Evolutionary conservation across 2,888 invertebrate species (phyloP).

Genomic region (Catocala nupta): DNA sequence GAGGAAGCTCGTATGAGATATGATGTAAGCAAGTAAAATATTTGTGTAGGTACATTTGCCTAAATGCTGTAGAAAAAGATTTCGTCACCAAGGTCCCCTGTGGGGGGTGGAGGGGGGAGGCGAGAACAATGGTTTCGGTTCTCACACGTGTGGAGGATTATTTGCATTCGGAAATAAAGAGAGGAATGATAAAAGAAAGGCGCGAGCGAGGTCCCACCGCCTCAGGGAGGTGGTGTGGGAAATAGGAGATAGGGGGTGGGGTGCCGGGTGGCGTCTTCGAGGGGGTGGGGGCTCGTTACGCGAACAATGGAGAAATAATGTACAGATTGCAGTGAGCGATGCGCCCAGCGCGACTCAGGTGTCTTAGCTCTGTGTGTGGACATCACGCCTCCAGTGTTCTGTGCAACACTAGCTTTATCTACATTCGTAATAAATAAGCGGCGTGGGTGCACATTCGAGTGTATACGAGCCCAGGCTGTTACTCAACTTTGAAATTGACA

Average conservation of each 20-base stretch:
- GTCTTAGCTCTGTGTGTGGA: constrained; percentile 79
- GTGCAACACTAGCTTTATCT: constrained; percentile 37
- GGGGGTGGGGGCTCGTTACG: constrained; percentile 85
- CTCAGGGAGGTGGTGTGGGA: constrained; percentile 86
- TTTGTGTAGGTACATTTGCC: constrained; percentile 77
- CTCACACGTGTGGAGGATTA: constrained; percentile 88
- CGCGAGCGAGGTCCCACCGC: constrained; percentile 86
- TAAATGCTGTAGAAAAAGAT: constrained; percentile 85
- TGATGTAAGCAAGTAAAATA: constrained; percentile 65
- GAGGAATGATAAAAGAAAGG: constrained; percentile 88
- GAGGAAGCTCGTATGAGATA: constrained; percentile 54
- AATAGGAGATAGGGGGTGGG: constrained; percentile 67
- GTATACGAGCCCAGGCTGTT: constrained; percentile 12
- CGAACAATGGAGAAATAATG: constrained; percentile 88
- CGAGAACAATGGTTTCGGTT: constrained; percentile 88
- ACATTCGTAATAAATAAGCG: constrained; percentile 39
- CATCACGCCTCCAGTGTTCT: constrained; percentile 66
- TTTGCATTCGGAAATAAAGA: constrained; percentile 88
- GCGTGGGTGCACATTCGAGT: constrained; percentile 27
- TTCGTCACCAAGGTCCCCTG: constrained; percentile 86
- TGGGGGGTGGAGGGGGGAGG: constrained; percentile 77
- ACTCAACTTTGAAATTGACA: constrained; percentile 9
- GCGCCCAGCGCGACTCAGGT: constrained; percentile 86
- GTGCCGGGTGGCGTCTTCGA: constrained; percentile 59
- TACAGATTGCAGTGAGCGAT: constrained; percentile 88